Evolutionary conservation across 2,113 vertebrate species (phyloP).

Genomic region (Microcebus murinus): DNA sequence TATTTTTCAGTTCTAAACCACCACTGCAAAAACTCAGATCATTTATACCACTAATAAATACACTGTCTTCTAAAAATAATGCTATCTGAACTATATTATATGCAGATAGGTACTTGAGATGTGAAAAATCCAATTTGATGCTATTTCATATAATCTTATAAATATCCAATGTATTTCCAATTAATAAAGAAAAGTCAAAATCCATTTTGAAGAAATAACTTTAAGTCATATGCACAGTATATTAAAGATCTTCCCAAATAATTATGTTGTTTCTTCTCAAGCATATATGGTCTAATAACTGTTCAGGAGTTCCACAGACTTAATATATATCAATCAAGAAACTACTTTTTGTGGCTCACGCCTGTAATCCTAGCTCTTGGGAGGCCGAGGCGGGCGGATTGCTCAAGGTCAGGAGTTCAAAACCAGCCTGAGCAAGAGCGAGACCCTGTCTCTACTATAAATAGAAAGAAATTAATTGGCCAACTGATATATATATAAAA

Average conservation of each 20-base stretch:
- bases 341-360: too few species aligned
- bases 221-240: background rate
- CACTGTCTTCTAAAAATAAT: background rate
- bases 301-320: background rate
- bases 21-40: background rate
- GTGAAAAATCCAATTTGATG: background rate
- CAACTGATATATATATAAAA: too few species aligned
- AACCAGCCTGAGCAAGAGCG: too few species aligned
- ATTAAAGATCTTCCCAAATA: background rate
- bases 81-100: background rate
- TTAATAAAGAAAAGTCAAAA: slow-evolving; percentile 3
- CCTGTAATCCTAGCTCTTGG: too few species aligned
- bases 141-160: slow-evolving; percentile 7
- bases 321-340: background rate
- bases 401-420: too few species aligned
- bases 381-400: too few species aligned
- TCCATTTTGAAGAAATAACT: slow-evolving; percentile 5
- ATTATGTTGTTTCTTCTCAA: background rate
- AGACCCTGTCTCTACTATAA: too few species aligned
- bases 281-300: background rate
- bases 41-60: background rate
- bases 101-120: background rate
- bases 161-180: background rate
- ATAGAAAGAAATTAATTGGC: too few species aligned
- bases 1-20: slow-evolving; percentile 28